A percentile compares a stretch with the other conserved stretches of the same genome.
Evolutionary conservation across 2,113 vertebrate species (phyloP).

Genomic region (Malurus alboscapulatus): DNA sequence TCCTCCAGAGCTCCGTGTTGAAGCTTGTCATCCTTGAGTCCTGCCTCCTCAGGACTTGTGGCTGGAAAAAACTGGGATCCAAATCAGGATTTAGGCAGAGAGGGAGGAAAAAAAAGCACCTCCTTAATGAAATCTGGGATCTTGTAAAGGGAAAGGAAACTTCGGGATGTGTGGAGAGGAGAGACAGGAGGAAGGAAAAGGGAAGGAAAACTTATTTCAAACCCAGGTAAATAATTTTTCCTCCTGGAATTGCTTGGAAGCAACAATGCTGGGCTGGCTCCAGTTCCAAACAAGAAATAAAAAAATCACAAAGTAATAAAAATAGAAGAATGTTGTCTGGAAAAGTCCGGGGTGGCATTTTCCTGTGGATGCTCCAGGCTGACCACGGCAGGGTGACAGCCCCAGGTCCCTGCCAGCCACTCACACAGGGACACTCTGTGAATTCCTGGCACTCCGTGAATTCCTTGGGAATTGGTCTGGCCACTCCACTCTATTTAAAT

Average conservation of each 20-base stretch:
- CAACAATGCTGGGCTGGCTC: background rate
- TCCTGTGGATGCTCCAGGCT: background rate
- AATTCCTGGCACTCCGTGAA: background rate
- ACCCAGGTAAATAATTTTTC: background rate
- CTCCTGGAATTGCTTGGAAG: background rate
- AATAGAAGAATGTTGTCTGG: background rate
- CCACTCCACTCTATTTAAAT: background rate
- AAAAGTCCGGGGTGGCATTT: background rate
- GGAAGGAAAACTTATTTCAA: background rate
- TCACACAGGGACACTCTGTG: slow-evolving; percentile 25
- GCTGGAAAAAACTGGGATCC: background rate
- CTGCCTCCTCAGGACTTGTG: accelerated
- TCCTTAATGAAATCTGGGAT: background rate
- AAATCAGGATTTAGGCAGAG: background rate
- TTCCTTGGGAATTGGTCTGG: background rate
- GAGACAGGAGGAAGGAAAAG: background rate
- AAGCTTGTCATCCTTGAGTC: background rate
- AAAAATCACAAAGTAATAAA: background rate
- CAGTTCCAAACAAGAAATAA: background rate
- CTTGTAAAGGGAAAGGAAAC: background rate
- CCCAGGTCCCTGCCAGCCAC: background rate
- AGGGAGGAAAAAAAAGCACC: background rate
- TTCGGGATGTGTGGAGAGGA: background rate
- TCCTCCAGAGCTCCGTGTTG: background rate
- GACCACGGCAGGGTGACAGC: background rate